A percentile compares a stretch with the other conserved stretches of the same genome.
These are phyloP conservation scores for Cyprinella venusta DNA, from an alignment of 2,797 vertebrate species.

Conservation along the genomic window DNA sequence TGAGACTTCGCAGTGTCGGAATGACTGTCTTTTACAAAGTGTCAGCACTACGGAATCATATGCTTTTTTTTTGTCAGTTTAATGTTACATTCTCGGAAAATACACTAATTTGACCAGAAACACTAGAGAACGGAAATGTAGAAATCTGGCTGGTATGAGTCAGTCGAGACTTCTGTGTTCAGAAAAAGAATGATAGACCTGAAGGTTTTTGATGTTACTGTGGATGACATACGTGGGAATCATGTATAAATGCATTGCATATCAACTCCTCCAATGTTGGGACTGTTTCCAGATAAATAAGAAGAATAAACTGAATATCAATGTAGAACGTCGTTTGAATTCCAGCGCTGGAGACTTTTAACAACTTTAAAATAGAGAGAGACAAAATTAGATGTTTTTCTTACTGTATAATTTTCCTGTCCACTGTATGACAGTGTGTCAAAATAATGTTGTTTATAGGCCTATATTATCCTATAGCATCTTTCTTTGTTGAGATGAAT, in stretches of 20 bases:
- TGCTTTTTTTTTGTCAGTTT: neutral
- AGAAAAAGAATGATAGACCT: neutral
- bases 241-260: neutral
- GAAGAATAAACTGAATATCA: neutral
- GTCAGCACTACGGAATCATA: neutral
- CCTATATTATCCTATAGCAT: neutral
- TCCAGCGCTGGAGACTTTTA: neutral
- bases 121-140: neutral
- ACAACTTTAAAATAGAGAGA: neutral
- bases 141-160: neutral
- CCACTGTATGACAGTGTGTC: neutral
- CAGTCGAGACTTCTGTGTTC: neutral
- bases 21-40: too few species aligned
- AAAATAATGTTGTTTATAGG: slow-evolving; percentile 7
- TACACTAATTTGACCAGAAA: neutral
- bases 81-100: neutral
- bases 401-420: neutral
- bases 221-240: neutral
- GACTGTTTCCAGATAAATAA: neutral
- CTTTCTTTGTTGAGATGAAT: neutral
- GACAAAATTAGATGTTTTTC: neutral
- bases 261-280: neutral
- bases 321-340: neutral
- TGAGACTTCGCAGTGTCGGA: too few species aligned
- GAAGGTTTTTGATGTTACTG: neutral